phyloP scores from a whole-genome alignment of 1,140 invertebrate genomes.

The Meteorus sp. region DNA sequence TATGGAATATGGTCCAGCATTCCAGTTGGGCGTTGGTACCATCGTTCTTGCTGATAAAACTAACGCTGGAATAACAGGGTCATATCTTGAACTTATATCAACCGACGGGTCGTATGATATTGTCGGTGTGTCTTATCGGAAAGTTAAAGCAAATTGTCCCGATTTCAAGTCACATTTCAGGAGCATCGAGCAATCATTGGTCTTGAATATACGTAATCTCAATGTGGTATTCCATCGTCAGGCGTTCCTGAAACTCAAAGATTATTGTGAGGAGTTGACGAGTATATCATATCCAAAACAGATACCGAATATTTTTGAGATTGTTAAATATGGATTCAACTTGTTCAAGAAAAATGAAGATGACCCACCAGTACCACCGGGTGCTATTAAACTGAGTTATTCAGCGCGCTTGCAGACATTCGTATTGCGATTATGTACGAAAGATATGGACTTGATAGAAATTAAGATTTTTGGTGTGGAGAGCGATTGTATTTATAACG shows the following conservation, averaged over 20 bases:
- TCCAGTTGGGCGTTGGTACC: conserved; percentile 73
- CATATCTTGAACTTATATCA: conserved; percentile 76
- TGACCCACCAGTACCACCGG: conserved; percentile 72
- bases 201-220: conserved; percentile 70
- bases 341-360: conserved; percentile 47
- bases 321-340: conserved; percentile 33
- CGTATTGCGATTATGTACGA: conserved; percentile 67
- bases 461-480: conserved; percentile 70
- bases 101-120: conserved; percentile 66
- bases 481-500: conserved; percentile 75
- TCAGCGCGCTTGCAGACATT: conserved; percentile 69
- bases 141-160: conserved; percentile 78
- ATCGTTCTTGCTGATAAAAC: conserved; percentile 80
- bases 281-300: conserved; percentile 13
- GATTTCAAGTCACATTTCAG: conserved; percentile 82
- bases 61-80: conserved; percentile 72
- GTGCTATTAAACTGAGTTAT: conserved; percentile 78
- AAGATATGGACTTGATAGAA: conserved; percentile 71
- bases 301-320: conserved; percentile 33
- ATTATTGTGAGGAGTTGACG: conserved; percentile 45
- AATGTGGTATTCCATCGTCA: conserved; percentile 72
- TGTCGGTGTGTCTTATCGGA: conserved; percentile 74
- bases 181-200: conserved; percentile 76
- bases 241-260: conserved; percentile 71
- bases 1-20: conserved; percentile 78